These are phyloP conservation scores for Gadus chalcogrammus DNA, from an alignment of 2,113 vertebrate species.

Conservation along the genomic window DNA sequence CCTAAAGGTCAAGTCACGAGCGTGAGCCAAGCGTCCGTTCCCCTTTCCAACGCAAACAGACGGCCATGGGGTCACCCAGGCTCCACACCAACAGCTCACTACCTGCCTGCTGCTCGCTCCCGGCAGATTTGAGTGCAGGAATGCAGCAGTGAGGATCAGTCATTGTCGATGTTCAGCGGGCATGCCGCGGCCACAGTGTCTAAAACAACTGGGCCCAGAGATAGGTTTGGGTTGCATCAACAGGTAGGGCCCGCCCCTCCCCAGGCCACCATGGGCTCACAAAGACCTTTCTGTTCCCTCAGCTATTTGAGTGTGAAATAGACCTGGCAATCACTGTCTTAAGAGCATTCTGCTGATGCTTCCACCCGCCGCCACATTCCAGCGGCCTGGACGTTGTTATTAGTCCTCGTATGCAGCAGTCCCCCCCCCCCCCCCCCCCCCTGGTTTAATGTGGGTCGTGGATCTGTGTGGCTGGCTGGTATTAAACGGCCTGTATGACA, in stretches of 20 bases:
- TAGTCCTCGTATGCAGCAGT: too few species aligned
- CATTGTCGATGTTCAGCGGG: constrained; percentile 70
- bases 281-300: constrained; percentile 43
- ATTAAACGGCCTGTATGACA: too few species aligned
- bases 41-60: too few species aligned
- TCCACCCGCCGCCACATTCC: neutral
- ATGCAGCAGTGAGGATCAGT: constrained; percentile 62
- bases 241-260: constrained; percentile 46
- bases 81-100: constrained; percentile 27
- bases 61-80: constrained; percentile 37
- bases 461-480: too few species aligned
- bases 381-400: too few species aligned
- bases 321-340: constrained; percentile 34
- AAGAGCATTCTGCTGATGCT: neutral
- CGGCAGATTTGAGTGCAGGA: constrained; percentile 67
- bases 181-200: constrained; percentile 58
- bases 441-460: too few species aligned
- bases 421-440: too few species aligned
- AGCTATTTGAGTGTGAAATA: constrained; percentile 53
- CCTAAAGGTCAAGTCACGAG: neutral
- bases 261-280: constrained; percentile 9
- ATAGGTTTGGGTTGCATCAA: constrained; percentile 62
- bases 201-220: constrained; percentile 64
- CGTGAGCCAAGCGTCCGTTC: neutral
- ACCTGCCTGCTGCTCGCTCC: constrained; percentile 51